phyloP scores from a whole-genome alignment of 2,797 vertebrate species.

The Tiaroga cobitis region DNA sequence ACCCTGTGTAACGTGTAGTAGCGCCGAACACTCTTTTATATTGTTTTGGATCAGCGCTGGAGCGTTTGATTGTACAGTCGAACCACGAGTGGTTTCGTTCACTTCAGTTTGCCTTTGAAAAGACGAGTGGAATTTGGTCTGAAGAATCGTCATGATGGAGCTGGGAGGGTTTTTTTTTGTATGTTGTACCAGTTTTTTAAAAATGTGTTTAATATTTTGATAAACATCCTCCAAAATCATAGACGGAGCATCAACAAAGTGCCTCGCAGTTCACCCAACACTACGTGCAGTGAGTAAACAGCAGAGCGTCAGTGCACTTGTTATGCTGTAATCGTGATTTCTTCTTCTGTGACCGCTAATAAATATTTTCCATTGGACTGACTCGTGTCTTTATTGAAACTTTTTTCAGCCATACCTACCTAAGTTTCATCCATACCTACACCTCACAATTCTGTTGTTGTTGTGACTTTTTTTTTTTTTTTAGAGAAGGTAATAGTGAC shows the following conservation, averaged over 20 bases:
- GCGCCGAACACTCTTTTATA: neutral
- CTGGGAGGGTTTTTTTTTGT: constrained; percentile 1
- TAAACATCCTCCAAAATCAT: neutral
- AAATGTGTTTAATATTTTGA: constrained; percentile 1
- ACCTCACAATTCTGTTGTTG: neutral
- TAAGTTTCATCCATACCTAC: neutral
- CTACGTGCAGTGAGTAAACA: neutral
- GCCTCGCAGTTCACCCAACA: constrained; percentile 25
- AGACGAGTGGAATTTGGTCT: neutral
- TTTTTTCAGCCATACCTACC: no score
- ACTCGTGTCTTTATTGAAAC: neutral
- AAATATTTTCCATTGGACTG: neutral
- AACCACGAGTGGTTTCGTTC: neutral
- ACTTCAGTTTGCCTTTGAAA: constrained; percentile 29
- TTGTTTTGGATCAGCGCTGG: neutral
- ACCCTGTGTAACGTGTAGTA: neutral
- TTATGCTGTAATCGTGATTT: neutral
- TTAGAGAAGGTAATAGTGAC: neutral
- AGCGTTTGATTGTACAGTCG: neutral
- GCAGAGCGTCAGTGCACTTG: neutral
- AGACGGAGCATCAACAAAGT: constrained; percentile 25
- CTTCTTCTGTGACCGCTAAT: neutral
- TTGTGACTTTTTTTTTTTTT: no score
- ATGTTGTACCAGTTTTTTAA: neutral
- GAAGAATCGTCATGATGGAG: constrained; percentile 15